A percentile compares a stretch with the other conserved stretches of the same genome.
phyloP scores from a whole-genome alignment of 2,113 vertebrate species.

The Rhea americana region DNA sequence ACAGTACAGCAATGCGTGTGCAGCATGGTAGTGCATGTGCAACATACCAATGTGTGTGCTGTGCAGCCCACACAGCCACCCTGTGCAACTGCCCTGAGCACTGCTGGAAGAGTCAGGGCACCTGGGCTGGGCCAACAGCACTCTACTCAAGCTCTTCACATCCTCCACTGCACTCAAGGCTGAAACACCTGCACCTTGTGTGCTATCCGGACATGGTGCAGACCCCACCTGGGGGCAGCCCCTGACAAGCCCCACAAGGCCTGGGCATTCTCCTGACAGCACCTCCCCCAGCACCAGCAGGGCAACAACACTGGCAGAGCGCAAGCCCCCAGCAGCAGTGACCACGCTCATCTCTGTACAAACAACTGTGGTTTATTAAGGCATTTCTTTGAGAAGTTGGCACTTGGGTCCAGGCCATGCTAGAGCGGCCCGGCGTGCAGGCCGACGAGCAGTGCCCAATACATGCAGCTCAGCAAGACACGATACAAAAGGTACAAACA shows the following conservation, averaged over 20 bases:
- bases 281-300: not conserved
- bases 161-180: not conserved
- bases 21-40: no score
- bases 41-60: no score
- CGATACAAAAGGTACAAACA: slow-evolving; percentile 65
- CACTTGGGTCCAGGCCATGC: slow-evolving; percentile 65
- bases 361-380: slow-evolving; percentile 74
- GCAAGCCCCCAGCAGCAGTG: fast-evolving
- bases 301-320: no score
- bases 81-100: no score
- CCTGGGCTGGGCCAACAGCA: not conserved
- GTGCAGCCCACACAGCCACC: not conserved
- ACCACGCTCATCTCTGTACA: not conserved
- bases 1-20: no score
- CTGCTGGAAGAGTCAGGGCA: not conserved
- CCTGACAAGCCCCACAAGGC: fast-evolving
- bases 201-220: not conserved
- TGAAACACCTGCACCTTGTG: not conserved
- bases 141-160: not conserved
- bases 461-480: slow-evolving; percentile 55
- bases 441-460: not conserved
- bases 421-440: not conserved
- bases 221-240: no score
- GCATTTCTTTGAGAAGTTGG: slow-evolving; percentile 68
- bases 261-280: not conserved